phyloP scores from a whole-genome alignment of 2,113 vertebrate genomes.

The Thunnus thynnus region DNA sequence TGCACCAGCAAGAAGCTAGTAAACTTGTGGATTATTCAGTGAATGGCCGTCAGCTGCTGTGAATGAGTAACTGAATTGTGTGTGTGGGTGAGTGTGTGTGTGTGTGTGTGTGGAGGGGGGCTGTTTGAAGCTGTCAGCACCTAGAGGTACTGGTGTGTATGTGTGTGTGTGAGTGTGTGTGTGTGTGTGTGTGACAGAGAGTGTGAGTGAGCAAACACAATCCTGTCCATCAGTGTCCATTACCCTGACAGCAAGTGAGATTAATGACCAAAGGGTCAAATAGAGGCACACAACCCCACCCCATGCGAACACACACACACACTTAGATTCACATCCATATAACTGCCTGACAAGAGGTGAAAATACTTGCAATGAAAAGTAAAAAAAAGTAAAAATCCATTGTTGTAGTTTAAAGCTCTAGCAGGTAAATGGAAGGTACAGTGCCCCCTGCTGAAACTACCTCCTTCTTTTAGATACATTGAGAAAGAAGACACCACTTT shows the following conservation, averaged over 20 bases:
- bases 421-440: background rate
- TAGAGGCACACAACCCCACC: conserved; percentile 57
- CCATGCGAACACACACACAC: conserved; percentile 20
- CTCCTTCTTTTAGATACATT: background rate
- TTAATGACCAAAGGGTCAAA: conserved; percentile 88
- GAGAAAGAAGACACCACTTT: background rate
- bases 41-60: conserved; percentile 76
- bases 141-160: conserved; percentile 43
- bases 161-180: conserved; percentile 34
- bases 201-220: conserved; percentile 72
- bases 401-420: background rate
- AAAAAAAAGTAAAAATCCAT: conserved; percentile 1
- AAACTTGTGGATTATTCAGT: conserved; percentile 52
- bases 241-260: conserved; percentile 86
- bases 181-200: conserved; percentile 64
- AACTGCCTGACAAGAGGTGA: background rate
- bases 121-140: conserved; percentile 74
- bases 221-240: conserved; percentile 86
- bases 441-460: background rate
- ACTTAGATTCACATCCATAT: background rate
- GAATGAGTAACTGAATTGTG: conserved; percentile 72
- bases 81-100: conserved; percentile 53
- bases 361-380: background rate
- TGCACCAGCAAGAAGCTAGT: conserved; percentile 17
- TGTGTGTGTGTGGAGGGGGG: conserved; percentile 43